These are phyloP conservation scores for Incurvaria masculella DNA, from an alignment of 2,888 invertebrate species.

Conservation along the genomic window DNA sequence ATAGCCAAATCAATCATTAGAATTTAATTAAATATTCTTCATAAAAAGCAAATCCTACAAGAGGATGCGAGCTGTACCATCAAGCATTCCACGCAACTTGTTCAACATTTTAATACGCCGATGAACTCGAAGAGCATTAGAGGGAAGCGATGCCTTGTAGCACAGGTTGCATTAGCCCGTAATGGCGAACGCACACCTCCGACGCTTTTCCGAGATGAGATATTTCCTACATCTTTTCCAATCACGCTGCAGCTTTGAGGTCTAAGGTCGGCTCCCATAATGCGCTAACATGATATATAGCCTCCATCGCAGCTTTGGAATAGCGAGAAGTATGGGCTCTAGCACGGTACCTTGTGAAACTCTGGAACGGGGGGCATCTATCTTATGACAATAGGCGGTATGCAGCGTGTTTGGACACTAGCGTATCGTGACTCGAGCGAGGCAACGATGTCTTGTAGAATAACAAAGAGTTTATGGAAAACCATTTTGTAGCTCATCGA, in stretches of 20 bases:
- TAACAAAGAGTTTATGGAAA: too few relatives aligned
- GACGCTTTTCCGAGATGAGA: background rate
- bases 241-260: background rate
- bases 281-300: background rate
- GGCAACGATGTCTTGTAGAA: too few relatives aligned
- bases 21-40: too few relatives aligned
- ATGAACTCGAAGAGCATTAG: background rate
- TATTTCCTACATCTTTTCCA: background rate
- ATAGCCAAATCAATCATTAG: too few relatives aligned
- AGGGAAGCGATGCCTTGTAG: background rate
- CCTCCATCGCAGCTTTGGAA: background rate
- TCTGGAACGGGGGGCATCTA: background rate
- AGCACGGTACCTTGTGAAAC: background rate
- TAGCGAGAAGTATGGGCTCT: too few relatives aligned
- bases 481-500: too few relatives aligned
- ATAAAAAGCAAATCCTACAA: too few relatives aligned
- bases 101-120: background rate
- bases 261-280: background rate
- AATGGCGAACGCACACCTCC: background rate
- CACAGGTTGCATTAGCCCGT: background rate
- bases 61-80: too few relatives aligned
- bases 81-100: background rate
- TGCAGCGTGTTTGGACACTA: background rate
- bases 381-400: background rate
- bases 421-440: background rate